Evolutionary conservation across 2,113 vertebrate genomes (phyloP).

Genomic region (Cyanoramphus novaezelandiae): DNA sequence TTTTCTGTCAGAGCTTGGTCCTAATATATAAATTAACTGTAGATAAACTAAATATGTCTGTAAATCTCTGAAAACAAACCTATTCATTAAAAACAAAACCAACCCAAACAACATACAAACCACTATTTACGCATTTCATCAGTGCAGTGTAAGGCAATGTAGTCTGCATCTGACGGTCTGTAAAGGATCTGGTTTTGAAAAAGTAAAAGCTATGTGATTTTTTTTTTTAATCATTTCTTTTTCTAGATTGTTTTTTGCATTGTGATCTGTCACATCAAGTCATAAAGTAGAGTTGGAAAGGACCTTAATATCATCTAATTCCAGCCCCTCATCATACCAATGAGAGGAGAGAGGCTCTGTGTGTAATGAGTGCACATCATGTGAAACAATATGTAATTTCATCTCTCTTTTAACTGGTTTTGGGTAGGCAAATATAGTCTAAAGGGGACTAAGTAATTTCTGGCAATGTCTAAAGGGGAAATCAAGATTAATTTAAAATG

Average conservation of each 20-base stretch:
- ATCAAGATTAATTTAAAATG: slow-evolving; percentile 13
- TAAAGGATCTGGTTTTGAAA: not conserved
- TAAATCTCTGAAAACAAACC: not conserved
- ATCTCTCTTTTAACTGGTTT: not conserved
- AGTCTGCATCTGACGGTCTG: not conserved
- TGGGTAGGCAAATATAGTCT: not conserved
- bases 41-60: not conserved
- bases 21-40: not conserved
- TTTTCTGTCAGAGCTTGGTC: not conserved
- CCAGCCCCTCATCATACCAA: not conserved
- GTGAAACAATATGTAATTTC: not conserved
- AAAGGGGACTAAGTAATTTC: slow-evolving; percentile 16
- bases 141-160: not conserved
- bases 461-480: slow-evolving; percentile 4
- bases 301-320: not conserved
- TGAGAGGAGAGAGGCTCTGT: not conserved
- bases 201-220: not conserved
- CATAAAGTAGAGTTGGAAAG: not conserved
- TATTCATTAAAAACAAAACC: not conserved
- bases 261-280: not conserved
- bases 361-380: not conserved
- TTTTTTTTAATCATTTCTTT: not conserved
- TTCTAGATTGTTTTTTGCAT: not conserved
- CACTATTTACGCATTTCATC: not conserved
- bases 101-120: not conserved